Evolutionary conservation across 1,140 invertebrate species (phyloP), one percentile per base, ranked within the genome.

Genomic region (Musca vetustissima): DNA sequence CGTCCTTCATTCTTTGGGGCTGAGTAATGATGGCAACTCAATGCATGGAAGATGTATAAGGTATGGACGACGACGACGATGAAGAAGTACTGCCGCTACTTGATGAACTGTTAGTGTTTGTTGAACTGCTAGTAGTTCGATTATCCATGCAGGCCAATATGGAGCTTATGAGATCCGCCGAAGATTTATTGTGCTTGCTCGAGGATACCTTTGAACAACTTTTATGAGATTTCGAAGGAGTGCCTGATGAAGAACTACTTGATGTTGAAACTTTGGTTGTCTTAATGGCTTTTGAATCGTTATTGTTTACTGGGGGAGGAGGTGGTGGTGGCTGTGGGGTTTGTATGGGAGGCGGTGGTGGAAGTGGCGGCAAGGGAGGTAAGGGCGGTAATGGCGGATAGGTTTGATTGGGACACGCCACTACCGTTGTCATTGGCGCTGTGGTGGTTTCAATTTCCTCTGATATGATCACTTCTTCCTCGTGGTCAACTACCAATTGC

Each of bases 61-160:
- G 6, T 43, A 43, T 48, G 32, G 47, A 13, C 14, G 50, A 24
- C 48, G 67, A 21, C 48, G 69, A 52, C n/a, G 68, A 64, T 22
- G 75, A 49, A 25, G 28, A 43, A 43, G 36, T 9, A 43, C 6
- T 43, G 13, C 36, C 13, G 36, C 36, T 43, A 43, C 65, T 66
- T 4, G 53, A 28, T 57, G 24, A 15, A n/a, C 69, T 70, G 59
- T 53, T 70, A 53, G 25, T 47, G 2, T 48, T 43, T 1, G 72
- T 64, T 53, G 68, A 64, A 61, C 71, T 69, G 36, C 69, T 52
- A 64, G 69, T 72, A 67, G 69, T 71, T 64, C 72, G 75, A 65
- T 76, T 79, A 71, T 82, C 80, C 80, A 82, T 82, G 71, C 80
- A 78, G 57, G 80, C 80, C 78, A 82, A 80, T 2, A 82, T 82